These are phyloP conservation scores for Terebella lapidaria DNA, from an alignment of 2,888 invertebrate species.

Conservation along the genomic window DNA sequence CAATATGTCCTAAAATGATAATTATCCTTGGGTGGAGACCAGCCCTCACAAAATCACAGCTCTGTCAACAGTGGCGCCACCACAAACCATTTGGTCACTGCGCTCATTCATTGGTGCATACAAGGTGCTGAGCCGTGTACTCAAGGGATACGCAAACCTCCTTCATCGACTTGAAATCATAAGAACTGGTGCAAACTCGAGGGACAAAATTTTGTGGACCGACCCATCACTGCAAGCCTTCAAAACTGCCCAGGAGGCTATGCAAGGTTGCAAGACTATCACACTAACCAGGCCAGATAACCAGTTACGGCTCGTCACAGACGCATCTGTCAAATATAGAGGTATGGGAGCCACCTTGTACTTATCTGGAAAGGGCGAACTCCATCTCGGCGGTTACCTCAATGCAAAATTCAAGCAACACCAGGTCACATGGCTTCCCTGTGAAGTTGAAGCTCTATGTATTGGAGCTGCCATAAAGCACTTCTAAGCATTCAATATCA, in stretches of 20 bases:
- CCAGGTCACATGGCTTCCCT: neutral
- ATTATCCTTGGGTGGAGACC: neutral
- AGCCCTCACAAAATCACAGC: neutral
- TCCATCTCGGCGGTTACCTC: neutral
- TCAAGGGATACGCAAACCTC: neutral
- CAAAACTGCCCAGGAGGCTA: neutral
- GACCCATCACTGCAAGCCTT: neutral
- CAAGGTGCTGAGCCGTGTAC: neutral
- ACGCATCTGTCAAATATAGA: neutral
- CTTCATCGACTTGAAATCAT: neutral
- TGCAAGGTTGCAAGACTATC: neutral
- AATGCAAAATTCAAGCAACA: neutral
- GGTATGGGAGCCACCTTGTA: neutral
- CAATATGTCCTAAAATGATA: neutral
- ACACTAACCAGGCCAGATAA: neutral
- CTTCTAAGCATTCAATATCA: too few relatives aligned
- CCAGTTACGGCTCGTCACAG: neutral
- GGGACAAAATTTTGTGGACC: neutral
- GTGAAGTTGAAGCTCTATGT: neutral
- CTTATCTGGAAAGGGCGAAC: neutral
- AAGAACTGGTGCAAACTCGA: neutral
- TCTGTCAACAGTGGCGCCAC: neutral
- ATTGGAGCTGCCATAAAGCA: too few relatives aligned
- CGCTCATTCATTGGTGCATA: conserved; percentile 2
- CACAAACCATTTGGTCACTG: neutral